Evolutionary conservation across 2,113 vertebrate species (phyloP), one percentile per base, ranked within the genome.

Genomic region (Aegypius monachus): DNA sequence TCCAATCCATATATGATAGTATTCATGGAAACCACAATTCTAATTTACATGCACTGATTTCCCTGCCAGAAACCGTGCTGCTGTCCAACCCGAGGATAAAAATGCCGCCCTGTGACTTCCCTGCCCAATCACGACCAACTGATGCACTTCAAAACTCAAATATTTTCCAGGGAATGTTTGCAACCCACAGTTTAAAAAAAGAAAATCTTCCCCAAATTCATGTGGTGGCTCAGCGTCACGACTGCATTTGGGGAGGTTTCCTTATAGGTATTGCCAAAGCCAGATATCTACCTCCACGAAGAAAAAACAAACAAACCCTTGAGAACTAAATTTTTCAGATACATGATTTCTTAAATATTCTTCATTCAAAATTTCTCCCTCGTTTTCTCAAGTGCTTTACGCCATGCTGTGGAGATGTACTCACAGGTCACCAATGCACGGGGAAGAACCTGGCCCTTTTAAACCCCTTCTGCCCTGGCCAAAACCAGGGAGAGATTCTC

Each of bases 1-100:
- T 94, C 81, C 93, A 96, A 94, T 90, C 95, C 95, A 95, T 97
- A 96, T 97, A 98, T 97, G 96, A 95, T 91, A 96, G 95, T 85
- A 96, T 95, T 95, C 53, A 95, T 94, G 84, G 94, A 95, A 92
- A 95, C 91, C 94, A 90, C 94, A 95, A 73, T 58, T 82, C 91
- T 95, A 86, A 97, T 95, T 97, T 90, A 93, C 84, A 95, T 94
- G 90, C 42, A 19, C 65, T 16, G 53, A 53, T 92, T 92, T 91
- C 79, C 53, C 86, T 97, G 96, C 94, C 92, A 97, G 93, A 83
- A 95, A 93, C 73, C 2, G 13, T 50, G 75, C 78, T 93, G 90
- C 85, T 0, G 16, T 90, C 90, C 88, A 96, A 91, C 67, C 58
- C 43, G 0, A 53, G 52, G 80, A 92, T 72, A 96, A 90, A 93